These are phyloP conservation scores for Noctua comes DNA, from an alignment of 2,888 invertebrate species.

Conservation along the genomic window DNA sequence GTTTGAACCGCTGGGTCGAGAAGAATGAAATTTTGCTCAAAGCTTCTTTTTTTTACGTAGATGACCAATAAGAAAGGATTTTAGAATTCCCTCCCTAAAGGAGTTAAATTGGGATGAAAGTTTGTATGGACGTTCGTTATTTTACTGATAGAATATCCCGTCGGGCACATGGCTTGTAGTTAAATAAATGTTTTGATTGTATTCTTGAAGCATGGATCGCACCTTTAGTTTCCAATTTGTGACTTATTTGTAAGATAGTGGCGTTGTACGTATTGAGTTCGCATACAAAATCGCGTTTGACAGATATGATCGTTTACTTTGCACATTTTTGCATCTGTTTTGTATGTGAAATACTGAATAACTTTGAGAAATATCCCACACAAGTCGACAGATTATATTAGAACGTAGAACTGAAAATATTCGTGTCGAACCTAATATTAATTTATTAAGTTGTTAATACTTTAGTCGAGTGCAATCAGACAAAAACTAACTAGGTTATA, in stretches of 20 bases:
- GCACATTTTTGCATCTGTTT: slow-evolving; percentile 42
- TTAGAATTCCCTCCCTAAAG: not conserved
- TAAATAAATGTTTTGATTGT: not conserved
- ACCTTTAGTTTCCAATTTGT: slow-evolving; percentile 31
- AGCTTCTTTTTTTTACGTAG: not conserved
- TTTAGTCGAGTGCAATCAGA: not conserved
- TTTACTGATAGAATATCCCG: not conserved
- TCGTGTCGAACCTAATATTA: not conserved
- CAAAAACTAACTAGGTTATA: too few relatives aligned
- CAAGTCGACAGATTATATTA: slow-evolving; percentile 30
- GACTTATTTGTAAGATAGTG: slow-evolving; percentile 27
- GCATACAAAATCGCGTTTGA: slow-evolving; percentile 41
- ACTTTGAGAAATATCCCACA: slow-evolving; percentile 43
- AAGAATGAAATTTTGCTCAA: not conserved
- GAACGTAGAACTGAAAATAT: not conserved
- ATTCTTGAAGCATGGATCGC: not conserved
- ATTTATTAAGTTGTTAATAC: not conserved
- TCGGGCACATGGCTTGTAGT: not conserved
- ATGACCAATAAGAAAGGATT: not conserved
- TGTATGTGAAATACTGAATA: slow-evolving; percentile 29
- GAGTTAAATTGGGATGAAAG: not conserved
- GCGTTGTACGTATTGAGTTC: slow-evolving; percentile 20
- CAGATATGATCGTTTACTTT: slow-evolving; percentile 52
- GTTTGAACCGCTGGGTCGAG: not conserved
- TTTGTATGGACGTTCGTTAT: not conserved